Evolutionary conservation across 2,113 vertebrate species (phyloP), one percentile per base, ranked within the genome.

Genomic region (Morone chrysops): DNA sequence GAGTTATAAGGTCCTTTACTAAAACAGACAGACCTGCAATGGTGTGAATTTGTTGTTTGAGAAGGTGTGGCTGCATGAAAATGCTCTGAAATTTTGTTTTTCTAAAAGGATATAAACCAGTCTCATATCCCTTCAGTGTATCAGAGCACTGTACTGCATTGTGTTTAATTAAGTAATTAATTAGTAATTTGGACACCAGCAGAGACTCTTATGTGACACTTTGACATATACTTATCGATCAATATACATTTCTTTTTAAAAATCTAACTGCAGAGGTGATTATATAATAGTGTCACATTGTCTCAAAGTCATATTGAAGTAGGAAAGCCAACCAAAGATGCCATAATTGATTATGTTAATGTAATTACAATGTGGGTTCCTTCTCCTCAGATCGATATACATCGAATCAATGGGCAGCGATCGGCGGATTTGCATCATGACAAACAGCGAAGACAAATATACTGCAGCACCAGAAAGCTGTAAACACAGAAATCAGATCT

Each of bases 301-400:
- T 65, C 14, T 66, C 6, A 22, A 14, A 56, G 59, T 72, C 50
- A 69, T 76, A 53, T 51, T 41, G 20, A 48, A 51, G 20, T 4
- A 67, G 56, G 20, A 50, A 72, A 67, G 25, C 13, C 51, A 68
- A 36, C 20, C 31, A 14, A 6, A 6, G n/a, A 45, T 75, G 45
- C 59, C 10, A 62, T 43, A 45, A 89, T 82, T 87, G 72, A 90
- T 90, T 82, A 87, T 77, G 74, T 54, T 85, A 54, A 85, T 85
- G 69, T 75, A 10, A 76, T 81, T 68, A 76, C 41, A 71, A 59
- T 5, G 31, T 41, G 22, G 43, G 14, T 31, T 2, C 50, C 17
- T 40, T 47, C 45, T 73, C 47, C 47, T 47, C 47, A 38, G 67
- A 80, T 85, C 75, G 12, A 81, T 78, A 51, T 68, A 71, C 54